Conservation (phyloP, 2,888 invertebrate species). For the Pammene aurita region DNA sequence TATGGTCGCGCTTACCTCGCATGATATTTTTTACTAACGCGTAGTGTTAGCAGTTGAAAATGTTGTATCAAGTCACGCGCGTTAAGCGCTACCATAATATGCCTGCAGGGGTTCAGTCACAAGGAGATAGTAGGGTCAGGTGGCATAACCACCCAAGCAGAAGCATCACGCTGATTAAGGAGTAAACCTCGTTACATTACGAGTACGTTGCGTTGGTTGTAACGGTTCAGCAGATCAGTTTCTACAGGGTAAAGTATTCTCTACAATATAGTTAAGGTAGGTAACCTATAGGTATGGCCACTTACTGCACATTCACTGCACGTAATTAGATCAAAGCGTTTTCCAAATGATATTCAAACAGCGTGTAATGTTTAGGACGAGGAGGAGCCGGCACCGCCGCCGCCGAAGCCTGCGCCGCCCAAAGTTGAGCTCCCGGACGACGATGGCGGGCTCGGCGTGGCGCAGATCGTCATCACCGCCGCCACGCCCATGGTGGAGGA, state of each 20-base stretch:
- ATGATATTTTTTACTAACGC: too few species aligned
- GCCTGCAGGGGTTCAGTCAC: too few species aligned
- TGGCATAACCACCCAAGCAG: too few species aligned
- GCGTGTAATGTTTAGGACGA: constrained; percentile 50
- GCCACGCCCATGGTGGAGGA: constrained; percentile 97
- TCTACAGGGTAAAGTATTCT: background rate
- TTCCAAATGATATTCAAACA: background rate
- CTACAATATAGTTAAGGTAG: background rate
- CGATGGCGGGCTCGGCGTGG: constrained; percentile 89
- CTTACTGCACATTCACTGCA: constrained; percentile 35
- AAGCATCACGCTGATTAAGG: too few species aligned
- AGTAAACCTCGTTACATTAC: too few species aligned
- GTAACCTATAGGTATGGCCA: constrained; percentile 11
- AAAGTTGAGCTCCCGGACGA: constrained; percentile 77
- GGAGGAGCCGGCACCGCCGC: constrained; percentile 51
- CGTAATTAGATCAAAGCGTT: constrained; percentile 4
- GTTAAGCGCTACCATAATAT: too few species aligned
- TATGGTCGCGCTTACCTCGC: too few species aligned
- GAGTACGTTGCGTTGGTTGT: too few species aligned
- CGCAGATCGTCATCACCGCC: constrained; percentile 96
- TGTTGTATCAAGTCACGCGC: too few species aligned
- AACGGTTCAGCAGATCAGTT: too few species aligned
- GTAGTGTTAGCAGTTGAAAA: too few species aligned
- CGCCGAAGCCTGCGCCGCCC: constrained; percentile 58
- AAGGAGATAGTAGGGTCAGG: too few species aligned